Evolutionary conservation across 2,888 invertebrate genomes (phyloP).

Genomic region (Lasius platythorax): DNA sequence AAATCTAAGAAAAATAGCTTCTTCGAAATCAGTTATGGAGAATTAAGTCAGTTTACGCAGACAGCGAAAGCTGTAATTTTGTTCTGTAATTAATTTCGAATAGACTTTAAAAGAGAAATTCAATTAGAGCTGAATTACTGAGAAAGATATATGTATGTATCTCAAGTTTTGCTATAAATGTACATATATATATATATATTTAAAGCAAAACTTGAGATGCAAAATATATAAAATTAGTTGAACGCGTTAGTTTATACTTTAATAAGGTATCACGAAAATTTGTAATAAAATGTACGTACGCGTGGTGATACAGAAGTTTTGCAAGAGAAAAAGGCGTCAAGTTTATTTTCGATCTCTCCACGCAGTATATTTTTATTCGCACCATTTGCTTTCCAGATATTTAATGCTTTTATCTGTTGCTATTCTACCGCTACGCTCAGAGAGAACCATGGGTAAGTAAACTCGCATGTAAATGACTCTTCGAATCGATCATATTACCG

Average conservation of each 20-base stretch:
- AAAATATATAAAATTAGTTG: background rate
- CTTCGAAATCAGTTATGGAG: background rate
- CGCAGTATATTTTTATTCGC: constrained; percentile 54
- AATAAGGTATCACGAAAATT: background rate
- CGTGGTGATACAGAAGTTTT: background rate
- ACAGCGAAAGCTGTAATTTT: background rate
- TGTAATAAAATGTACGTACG: background rate
- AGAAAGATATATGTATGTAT: background rate
- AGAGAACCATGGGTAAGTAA: constrained; percentile 90
- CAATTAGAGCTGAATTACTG: background rate
- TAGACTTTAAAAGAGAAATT: background rate
- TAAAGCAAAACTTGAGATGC: background rate
- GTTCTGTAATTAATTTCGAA: background rate
- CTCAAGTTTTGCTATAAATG: too few relatives aligned
- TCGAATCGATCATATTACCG: constrained; percentile 1
- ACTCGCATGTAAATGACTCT: constrained; percentile 12
- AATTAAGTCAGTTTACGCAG: constrained; percentile 4
- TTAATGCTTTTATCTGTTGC: constrained; percentile 74
- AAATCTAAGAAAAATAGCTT: constrained; percentile 35
- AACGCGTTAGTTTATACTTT: background rate
- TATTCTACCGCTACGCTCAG: constrained; percentile 83
- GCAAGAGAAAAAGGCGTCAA: background rate
- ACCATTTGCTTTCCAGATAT: constrained; percentile 73
- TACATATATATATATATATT: background rate
- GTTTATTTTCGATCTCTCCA: background rate